Evolutionary conservation across 2,113 vertebrate genomes (phyloP).

Genomic region (Percina caprodes): DNA sequence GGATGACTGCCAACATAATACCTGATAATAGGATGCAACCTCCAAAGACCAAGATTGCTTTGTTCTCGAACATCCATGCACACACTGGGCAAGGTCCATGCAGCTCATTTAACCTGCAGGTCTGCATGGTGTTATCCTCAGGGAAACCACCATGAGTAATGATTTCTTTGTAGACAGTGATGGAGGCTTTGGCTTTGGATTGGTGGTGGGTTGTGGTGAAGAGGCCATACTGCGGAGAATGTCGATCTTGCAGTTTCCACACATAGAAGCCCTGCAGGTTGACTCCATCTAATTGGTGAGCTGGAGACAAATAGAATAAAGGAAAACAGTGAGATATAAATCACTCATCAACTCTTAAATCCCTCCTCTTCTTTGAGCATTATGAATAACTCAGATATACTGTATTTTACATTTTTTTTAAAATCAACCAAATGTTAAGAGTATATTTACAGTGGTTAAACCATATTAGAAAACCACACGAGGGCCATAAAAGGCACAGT

Average conservation of each 20-base stretch:
- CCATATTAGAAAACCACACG: slow-evolving; percentile 5
- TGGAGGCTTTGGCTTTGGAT: slow-evolving; percentile 89
- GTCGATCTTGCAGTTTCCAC: slow-evolving; percentile 90
- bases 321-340: background rate
- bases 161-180: slow-evolving; percentile 87
- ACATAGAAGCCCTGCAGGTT: slow-evolving; percentile 93
- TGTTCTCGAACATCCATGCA: slow-evolving; percentile 84
- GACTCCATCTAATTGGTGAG: slow-evolving; percentile 88
- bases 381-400: background rate
- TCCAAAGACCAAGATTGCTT: slow-evolving; percentile 88
- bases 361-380: background rate
- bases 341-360: background rate
- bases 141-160: slow-evolving; percentile 86
- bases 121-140: slow-evolving; percentile 18
- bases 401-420: background rate
- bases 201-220: slow-evolving; percentile 86
- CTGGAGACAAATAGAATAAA: slow-evolving; percentile 76
- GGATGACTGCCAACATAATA: slow-evolving; percentile 78
- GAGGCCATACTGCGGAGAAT: slow-evolving; percentile 88
- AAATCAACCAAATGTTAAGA: background rate
- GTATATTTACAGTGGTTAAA: background rate
- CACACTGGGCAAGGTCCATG: slow-evolving; percentile 82
- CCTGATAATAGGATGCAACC: slow-evolving; percentile 86
- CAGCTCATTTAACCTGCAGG: slow-evolving; percentile 59
- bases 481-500: slow-evolving; percentile 41